Conservation (phyloP, 1,140 invertebrate genomes). For the Mizuhopecten yessoensis region DNA sequence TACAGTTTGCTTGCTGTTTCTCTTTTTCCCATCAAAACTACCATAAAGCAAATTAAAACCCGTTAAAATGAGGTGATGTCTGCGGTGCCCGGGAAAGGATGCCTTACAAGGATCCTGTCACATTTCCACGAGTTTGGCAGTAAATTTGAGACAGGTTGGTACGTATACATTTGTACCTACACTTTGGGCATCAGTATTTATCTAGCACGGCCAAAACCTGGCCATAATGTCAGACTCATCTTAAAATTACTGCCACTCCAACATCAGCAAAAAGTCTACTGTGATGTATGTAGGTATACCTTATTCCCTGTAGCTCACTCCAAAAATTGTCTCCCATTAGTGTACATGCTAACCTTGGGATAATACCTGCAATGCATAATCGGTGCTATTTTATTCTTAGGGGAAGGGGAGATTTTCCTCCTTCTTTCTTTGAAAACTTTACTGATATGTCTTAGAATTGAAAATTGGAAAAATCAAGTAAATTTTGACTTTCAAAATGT, state of each 20-base stretch:
- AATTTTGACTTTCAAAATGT: too few relatives aligned
- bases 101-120: neutral
- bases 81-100: neutral
- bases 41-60: conserved; percentile 2
- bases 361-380: too few relatives aligned
- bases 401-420: too few relatives aligned
- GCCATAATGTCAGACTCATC: neutral
- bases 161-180: neutral
- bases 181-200: neutral
- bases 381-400: too few relatives aligned
- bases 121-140: neutral
- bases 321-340: too few relatives aligned
- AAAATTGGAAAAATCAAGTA: too few relatives aligned
- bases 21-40: neutral
- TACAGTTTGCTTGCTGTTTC: neutral
- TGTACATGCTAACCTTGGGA: too few relatives aligned
- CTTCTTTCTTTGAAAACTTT: too few relatives aligned
- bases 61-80: neutral
- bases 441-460: too few relatives aligned
- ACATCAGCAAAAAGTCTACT: neutral
- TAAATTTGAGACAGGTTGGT: neutral
- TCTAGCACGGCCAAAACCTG: neutral
- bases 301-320: too few relatives aligned
- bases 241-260: neutral
- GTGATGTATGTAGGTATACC: too few relatives aligned